Evolutionary conservation across 2,797 vertebrate species (phyloP).

Genomic region (Paramormyrops hopkinsi): DNA sequence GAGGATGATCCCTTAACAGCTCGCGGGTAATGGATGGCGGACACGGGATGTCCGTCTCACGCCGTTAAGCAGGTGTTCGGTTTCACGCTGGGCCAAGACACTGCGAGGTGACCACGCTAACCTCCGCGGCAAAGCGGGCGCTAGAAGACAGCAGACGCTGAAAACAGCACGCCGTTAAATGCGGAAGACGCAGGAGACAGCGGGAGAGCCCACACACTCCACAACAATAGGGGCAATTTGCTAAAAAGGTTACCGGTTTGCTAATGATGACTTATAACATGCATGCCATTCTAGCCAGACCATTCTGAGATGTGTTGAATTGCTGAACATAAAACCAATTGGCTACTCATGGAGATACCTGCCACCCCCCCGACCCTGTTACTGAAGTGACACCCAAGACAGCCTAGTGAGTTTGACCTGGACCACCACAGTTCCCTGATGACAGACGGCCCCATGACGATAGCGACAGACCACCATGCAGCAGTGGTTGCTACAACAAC

Average conservation of each 20-base stretch:
- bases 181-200: not conserved
- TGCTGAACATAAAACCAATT: not conserved
- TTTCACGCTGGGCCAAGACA: conserved; percentile 25
- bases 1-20: conserved; percentile 12
- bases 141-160: not conserved
- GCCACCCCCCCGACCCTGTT: not conserved
- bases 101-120: not conserved
- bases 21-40: not conserved
- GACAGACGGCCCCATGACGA: not conserved
- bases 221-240: not conserved
- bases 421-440: not conserved
- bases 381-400: not conserved
- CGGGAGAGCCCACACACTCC: not conserved
- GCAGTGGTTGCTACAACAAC: not conserved
- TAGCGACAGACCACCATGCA: not conserved
- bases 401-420: not conserved
- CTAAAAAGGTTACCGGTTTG: not conserved
- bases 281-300: not conserved
- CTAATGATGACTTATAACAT: not conserved
- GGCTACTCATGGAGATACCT: not conserved
- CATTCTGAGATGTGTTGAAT: not conserved
- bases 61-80: conserved; percentile 13
- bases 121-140: not conserved
- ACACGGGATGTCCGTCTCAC: conserved; percentile 18
- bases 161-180: not conserved